Percentiles rank a stretch among this genome's conserved stretches.
Conservation (phyloP, 2,797 vertebrate genomes). For the Apodemus agrarius region DNA sequence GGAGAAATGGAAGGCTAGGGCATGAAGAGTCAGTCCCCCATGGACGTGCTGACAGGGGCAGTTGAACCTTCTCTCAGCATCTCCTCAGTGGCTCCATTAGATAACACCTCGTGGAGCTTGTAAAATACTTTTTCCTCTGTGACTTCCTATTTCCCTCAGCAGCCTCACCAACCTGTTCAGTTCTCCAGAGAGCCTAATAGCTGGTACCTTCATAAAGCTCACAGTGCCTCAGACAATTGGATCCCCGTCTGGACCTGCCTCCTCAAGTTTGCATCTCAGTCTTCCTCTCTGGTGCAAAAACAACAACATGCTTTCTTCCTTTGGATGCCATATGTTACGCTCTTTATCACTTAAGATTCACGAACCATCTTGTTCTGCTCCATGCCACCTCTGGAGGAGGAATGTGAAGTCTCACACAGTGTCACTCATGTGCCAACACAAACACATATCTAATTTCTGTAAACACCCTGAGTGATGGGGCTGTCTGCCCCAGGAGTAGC, state of each 20-base stretch:
- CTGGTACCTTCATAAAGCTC: neutral
- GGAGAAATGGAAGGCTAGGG: conserved; percentile 77
- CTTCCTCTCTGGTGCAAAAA: neutral
- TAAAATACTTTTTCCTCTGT: neutral
- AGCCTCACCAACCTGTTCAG: conserved; percentile 47
- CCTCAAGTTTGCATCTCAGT: neutral
- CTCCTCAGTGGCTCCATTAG: conserved; percentile 26
- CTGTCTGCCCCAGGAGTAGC: conserved; percentile 9
- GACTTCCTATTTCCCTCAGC: conserved; percentile 57
- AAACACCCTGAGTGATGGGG: conserved; percentile 34
- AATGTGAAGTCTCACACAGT: conserved; percentile 9
- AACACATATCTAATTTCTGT: conserved; percentile 55
- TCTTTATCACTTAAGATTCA: neutral
- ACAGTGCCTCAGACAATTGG: rapidly evolving
- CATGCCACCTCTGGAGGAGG: conserved; percentile 8
- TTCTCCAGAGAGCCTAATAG: neutral
- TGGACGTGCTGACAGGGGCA: conserved; percentile 71
- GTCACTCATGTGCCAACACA: conserved; percentile 60
- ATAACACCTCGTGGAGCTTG: neutral
- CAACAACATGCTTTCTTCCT: neutral
- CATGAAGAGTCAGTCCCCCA: conserved; percentile 59
- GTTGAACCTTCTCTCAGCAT: conserved; percentile 49
- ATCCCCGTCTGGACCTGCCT: neutral
- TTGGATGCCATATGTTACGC: neutral
- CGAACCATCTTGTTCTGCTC: conserved; percentile 1